phyloP scores from a whole-genome alignment of 1,140 invertebrate species.

The Drosophila ercepeae region DNA sequence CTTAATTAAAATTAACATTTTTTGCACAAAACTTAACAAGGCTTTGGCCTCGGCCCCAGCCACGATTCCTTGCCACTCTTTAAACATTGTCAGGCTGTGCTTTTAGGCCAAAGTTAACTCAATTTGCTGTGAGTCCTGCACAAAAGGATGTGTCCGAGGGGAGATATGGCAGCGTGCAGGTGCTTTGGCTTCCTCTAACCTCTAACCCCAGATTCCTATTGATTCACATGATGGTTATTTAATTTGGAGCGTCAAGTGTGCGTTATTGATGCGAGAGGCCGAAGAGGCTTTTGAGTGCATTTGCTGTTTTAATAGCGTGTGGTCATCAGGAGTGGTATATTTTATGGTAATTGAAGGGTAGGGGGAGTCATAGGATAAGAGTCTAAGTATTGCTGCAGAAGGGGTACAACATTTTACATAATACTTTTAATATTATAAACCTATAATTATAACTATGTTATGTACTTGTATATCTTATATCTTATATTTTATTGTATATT shows the following conservation, averaged over 20 bases:
- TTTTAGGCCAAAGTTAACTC: constrained; percentile 80
- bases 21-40: constrained; percentile 75
- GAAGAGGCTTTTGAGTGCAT: constrained; percentile 47
- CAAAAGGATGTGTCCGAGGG: background rate
- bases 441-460: too few species aligned
- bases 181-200: background rate
- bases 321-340: constrained; percentile 4
- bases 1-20: constrained; percentile 83
- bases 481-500: too few species aligned
- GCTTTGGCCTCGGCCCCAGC: background rate
- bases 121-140: constrained; percentile 52
- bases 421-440: too few species aligned
- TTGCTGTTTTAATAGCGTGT: constrained; percentile 50
- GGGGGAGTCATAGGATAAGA: background rate
- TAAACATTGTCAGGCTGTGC: constrained; percentile 59
- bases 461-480: too few species aligned
- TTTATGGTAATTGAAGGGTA: background rate
- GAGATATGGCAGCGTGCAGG: constrained; percentile 2
- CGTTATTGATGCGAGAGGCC: constrained; percentile 75
- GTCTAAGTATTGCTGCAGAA: background rate
- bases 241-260: constrained; percentile 79
- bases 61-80: background rate
- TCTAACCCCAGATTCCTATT: constrained; percentile 41
- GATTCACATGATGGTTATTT: constrained; percentile 81
- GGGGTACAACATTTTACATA: too few species aligned